A percentile compares a stretch with the other conserved stretches of the same genome.
Conservation (phyloP, 2,888 invertebrate genomes). For the Lepidocyrtoides sp. region DNA sequence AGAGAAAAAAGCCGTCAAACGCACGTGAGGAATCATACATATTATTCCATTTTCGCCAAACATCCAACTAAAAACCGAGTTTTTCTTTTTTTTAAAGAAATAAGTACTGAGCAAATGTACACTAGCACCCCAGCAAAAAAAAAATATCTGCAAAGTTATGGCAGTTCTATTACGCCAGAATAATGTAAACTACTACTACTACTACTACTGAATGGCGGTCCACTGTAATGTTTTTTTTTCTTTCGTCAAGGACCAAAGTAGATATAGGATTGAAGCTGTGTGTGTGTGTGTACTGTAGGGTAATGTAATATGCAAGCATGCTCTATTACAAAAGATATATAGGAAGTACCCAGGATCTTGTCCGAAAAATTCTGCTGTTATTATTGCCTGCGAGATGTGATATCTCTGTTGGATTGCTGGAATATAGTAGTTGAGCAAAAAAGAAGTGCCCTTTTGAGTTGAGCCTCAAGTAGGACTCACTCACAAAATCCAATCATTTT, state of each 20-base stretch:
- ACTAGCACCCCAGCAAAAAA: background rate
- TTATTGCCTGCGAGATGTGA: slow-evolving; percentile 51
- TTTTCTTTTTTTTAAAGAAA: slow-evolving; percentile 14
- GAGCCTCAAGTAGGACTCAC: slow-evolving; percentile 41
- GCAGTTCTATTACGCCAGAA: slow-evolving; percentile 35
- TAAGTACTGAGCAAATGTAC: background rate
- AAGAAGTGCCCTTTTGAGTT: slow-evolving; percentile 25
- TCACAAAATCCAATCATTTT: slow-evolving; percentile 75
- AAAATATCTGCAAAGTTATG: slow-evolving; percentile 61
- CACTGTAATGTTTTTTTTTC: background rate
- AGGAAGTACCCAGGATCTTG: slow-evolving; percentile 7
- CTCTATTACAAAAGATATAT: background rate
- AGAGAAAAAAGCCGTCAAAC: slow-evolving; percentile 82
- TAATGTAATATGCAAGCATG: slow-evolving; percentile 43
- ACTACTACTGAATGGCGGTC: background rate
- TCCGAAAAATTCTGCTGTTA: background rate
- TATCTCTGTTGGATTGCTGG: slow-evolving; percentile 47
- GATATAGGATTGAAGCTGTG: too few relatives aligned
- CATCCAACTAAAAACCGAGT: slow-evolving; percentile 35
- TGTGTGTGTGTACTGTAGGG: too few relatives aligned
- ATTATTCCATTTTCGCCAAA: slow-evolving; percentile 72
- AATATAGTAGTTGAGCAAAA: slow-evolving; percentile 10
- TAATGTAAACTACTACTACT: too few relatives aligned
- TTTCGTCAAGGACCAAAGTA: too few relatives aligned
- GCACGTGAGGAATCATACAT: slow-evolving; percentile 85